phyloP scores from a whole-genome alignment of 2,113 vertebrate genomes.

The Seriola quinqueradiata region DNA sequence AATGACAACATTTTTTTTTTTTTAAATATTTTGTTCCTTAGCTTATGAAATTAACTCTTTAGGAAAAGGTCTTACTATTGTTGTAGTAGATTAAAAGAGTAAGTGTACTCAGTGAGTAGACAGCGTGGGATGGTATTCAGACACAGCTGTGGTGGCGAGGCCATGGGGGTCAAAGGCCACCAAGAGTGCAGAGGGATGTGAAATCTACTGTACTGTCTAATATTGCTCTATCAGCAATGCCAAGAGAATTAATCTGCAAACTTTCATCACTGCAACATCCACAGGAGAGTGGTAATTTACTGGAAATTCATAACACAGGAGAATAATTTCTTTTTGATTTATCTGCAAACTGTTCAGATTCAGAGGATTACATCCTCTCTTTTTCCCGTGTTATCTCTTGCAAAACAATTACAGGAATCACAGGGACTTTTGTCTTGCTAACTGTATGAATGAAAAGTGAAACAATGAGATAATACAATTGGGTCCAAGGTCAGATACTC shows the following conservation, averaged over 20 bases:
- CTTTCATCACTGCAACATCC: slow-evolving; percentile 8
- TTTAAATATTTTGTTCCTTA: background rate
- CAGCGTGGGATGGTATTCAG: slow-evolving; percentile 10
- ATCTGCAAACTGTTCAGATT: slow-evolving; percentile 58
- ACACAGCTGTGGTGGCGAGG: slow-evolving; percentile 34
- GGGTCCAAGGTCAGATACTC: slow-evolving; percentile 20
- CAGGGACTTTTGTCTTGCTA: slow-evolving; percentile 44
- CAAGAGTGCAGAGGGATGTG: background rate
- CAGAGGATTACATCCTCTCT: slow-evolving; percentile 57
- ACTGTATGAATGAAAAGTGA: slow-evolving; percentile 65
- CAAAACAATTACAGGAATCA: slow-evolving; percentile 79
- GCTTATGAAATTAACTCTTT: background rate
- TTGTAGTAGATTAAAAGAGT: background rate
- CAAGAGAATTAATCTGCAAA: slow-evolving; percentile 7
- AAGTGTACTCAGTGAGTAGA: background rate
- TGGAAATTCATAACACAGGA: slow-evolving; percentile 18
- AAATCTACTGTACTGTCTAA: slow-evolving; percentile 9
- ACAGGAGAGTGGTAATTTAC: slow-evolving; percentile 17
- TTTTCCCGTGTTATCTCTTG: slow-evolving; percentile 74
- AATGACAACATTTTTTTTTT: background rate
- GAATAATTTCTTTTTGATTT: slow-evolving; percentile 48
- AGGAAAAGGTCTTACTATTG: background rate
- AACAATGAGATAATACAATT: slow-evolving; percentile 37
- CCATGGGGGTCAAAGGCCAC: slow-evolving; percentile 24
- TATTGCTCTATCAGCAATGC: background rate